These are phyloP conservation scores for Ceriagrion tenellum DNA, from an alignment of 2,888 invertebrate species.

Conservation along the genomic window DNA sequence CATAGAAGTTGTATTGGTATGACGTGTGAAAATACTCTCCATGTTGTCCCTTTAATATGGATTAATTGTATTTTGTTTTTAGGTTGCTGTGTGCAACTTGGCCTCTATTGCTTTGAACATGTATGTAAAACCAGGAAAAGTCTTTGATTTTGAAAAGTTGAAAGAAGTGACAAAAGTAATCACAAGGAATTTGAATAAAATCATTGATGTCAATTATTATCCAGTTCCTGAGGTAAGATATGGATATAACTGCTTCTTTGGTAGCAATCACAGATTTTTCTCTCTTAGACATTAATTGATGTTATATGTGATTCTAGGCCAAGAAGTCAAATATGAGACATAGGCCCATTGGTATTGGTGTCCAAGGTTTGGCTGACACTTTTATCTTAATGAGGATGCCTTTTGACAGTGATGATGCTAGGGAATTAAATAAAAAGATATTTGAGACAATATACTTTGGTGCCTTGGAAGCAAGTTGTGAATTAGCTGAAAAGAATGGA, in stretches of 20 bases:
- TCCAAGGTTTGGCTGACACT: constrained; percentile 98
- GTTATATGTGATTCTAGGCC: constrained; percentile 76
- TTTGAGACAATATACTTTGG: constrained; percentile 99
- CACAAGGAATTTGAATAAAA: constrained; percentile 95
- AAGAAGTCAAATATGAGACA: constrained; percentile 90
- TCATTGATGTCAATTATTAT: constrained; percentile 98
- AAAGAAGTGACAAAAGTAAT: constrained; percentile 93
- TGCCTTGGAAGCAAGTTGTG: constrained; percentile 97
- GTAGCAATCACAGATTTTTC: neutral
- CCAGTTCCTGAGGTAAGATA: constrained; percentile 92
- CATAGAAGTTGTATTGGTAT: constrained; percentile 41
- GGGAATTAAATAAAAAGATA: constrained; percentile 93
- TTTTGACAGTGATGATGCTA: constrained; percentile 93
- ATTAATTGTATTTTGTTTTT: constrained; percentile 70
- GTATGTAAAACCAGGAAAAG: constrained; percentile 90
- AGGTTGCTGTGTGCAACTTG: constrained; percentile 97
- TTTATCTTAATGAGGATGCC: constrained; percentile 96
- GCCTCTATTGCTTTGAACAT: constrained; percentile 98
- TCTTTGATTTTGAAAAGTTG: constrained; percentile 92
- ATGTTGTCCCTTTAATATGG: neutral
- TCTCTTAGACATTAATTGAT: constrained; percentile 18
- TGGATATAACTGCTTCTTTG: neutral
- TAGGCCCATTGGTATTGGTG: constrained; percentile 93
- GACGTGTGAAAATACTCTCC: constrained; percentile 28
- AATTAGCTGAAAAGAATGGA: constrained; percentile 91